phyloP scores from a whole-genome alignment of 2,888 invertebrate species.

The Biston stratarius region DNA sequence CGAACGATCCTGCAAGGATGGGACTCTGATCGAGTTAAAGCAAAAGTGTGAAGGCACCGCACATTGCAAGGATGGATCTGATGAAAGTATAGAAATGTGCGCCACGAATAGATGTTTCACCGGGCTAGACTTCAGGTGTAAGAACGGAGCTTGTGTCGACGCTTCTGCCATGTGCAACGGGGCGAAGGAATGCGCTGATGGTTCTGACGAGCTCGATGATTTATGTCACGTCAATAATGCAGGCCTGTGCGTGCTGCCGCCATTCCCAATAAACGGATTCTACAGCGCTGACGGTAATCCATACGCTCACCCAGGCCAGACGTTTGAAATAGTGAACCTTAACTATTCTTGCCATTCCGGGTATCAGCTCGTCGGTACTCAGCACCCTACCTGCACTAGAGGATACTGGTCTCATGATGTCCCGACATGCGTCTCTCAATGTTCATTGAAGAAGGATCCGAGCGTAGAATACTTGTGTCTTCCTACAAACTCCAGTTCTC shows the following conservation, averaged over 20 bases:
- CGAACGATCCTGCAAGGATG: constrained; percentile 28
- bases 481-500: constrained; percentile 13
- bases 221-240: constrained; percentile 24
- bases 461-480: constrained; percentile 34
- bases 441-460: constrained; percentile 27
- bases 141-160: constrained; percentile 34
- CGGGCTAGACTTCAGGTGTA: constrained; percentile 26
- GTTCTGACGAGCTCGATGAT: constrained; percentile 25
- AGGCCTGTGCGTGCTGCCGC: constrained; percentile 31
- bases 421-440: constrained; percentile 30
- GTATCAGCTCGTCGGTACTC: constrained; percentile 19
- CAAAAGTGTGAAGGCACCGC: constrained; percentile 26
- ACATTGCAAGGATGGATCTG: constrained; percentile 36
- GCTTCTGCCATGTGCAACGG: constrained; percentile 24
- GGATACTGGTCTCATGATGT: constrained; percentile 22
- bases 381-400: constrained; percentile 18
- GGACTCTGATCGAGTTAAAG: constrained; percentile 15
- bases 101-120: constrained; percentile 24
- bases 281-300: constrained; percentile 22
- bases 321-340: constrained; percentile 19
- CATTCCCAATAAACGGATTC: constrained; percentile 27
- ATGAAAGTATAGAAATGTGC: constrained; percentile 30
- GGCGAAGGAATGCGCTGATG: constrained; percentile 24
- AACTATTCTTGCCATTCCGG: constrained; percentile 31
- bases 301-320: constrained; percentile 24